Evolutionary conservation across 2,888 invertebrate genomes (phyloP), one percentile per base, ranked within the genome.

Genomic region (Agonopterix arenella): DNA sequence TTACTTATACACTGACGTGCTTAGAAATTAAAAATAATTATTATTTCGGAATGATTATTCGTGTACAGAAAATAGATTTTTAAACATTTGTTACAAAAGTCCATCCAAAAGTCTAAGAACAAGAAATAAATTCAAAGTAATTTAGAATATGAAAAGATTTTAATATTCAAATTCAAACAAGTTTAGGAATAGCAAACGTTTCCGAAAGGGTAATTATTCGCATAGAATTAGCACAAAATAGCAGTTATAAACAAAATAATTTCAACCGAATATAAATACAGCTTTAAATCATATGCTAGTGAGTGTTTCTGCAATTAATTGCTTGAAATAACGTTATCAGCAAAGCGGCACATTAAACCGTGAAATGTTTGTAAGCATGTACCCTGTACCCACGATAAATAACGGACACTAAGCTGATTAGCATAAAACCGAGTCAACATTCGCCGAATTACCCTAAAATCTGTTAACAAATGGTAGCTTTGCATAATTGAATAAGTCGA

Each of bases 391-490:
- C 70, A 70, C 75, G 76, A 73, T 86, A 84, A 85, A 88, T 85
- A 82, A 81, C 77, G 73, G 77, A 76, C 76, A 76, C 76, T 84
- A 83, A 84, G 82, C 84, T 84, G 79, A 83, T 86, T 85, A 84
- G 66, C 85, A 85, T 86, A 84, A 80, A 80, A 77, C 82, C 76
- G 76, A 75, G 69, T 75, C 77, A 73, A 82, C 82, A 78, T 79
- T 77, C 68, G 64, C 77, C 62, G 79, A 80, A 84, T 82, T 82
- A 78, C 81, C 73, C 79, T 73, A 73, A 84, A 86, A 86, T 85
- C 85, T 86, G 88, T 81, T 84, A 88, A 86, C 86, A 82, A 84
- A 86, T 88, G 83, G 82, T 71, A 64, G 86, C 80, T 86, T 82
- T 85, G 80, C 86, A 84, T 88, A 86, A 85, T 84, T 84, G 73